Base-by-base conservation (phyloP, 2,888 invertebrate genomes). In the Ichneumon xanthorius region DNA sequence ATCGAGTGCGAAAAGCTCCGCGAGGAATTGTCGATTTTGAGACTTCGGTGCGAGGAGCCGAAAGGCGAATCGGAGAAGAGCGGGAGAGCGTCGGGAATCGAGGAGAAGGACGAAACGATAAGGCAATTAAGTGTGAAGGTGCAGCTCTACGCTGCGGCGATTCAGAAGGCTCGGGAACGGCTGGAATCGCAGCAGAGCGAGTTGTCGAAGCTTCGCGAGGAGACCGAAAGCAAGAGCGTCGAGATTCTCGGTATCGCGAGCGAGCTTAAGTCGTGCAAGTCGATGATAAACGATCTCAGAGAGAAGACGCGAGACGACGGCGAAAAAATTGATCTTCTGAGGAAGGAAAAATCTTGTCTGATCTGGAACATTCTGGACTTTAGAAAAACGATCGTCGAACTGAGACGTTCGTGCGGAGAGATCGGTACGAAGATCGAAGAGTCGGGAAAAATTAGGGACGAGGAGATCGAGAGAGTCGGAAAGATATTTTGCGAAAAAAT, bases 191-290 rank as follows among this genome's bases (percentile, higher is more conserved):
- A 91, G 72, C 87, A 92, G 11, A 63, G 77, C 22, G 90, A 89
- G 50, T 48, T 88, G 26, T 82, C 37, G 37, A 86, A 85, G 71
- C 67, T 89, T 16, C 75, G 76, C 0, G 88, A 89, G 14, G 91
- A 91, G 53, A 77, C 90, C 19, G 90, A 90, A 77, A 89, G 80
- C 70, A 91, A 92, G 75, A 89, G 85, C 2, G 68, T 75, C 0
- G 91, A 91, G 71, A 80, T 92, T 71, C 78, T 85, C 19, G 89
- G 87, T n/a, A 73, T 91, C 11, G 80, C 75, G 4, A 89, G 79
- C 55, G 89, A 92, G 83, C 82, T 92, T 16, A 88, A 92, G 40
- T 89, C 88, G 14, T 88, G 86, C 73, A 89, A 87, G 73, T 81
- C 85, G 2, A 87, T 85, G 19, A 89, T 89, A 14, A 86, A 86